Conservation (phyloP, 1,140 invertebrate genomes). For the Drosophila gunungcola region DNA sequence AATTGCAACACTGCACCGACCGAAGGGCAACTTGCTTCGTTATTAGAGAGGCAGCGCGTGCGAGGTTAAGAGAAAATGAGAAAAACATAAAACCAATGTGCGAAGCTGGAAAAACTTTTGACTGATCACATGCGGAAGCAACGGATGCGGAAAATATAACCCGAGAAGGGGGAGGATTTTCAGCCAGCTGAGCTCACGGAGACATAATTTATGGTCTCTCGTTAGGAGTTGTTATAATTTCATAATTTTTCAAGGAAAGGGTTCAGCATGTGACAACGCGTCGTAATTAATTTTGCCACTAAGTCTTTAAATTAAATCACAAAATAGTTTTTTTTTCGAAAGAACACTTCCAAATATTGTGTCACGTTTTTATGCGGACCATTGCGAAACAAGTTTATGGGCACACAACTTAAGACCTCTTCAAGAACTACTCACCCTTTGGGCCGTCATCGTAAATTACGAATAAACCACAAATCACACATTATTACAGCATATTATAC, state of each 20-base stretch:
- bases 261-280: slow-evolving; percentile 34
- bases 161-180: slow-evolving; percentile 14
- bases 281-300: slow-evolving; percentile 20
- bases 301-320: slow-evolving; percentile 3
- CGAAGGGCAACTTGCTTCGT: slow-evolving; percentile 37
- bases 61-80: slow-evolving; percentile 32
- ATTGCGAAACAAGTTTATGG: slow-evolving; percentile 25
- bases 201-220: slow-evolving; percentile 65
- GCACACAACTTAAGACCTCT: slow-evolving; percentile 10
- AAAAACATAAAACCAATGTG: slow-evolving; percentile 29
- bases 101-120: slow-evolving; percentile 54
- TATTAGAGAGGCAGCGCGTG: slow-evolving; percentile 45
- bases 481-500: slow-evolving; percentile 67
- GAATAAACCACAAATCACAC: slow-evolving; percentile 62
- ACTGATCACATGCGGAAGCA: slow-evolving; percentile 76
- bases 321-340: slow-evolving; percentile 19
- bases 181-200: slow-evolving; percentile 34
- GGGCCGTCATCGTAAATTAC: slow-evolving; percentile 40
- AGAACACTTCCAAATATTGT: slow-evolving; percentile 21
- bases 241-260: slow-evolving; percentile 46
- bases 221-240: slow-evolving; percentile 59
- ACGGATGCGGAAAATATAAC: slow-evolving; percentile 39
- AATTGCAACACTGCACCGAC: slow-evolving; percentile 61
- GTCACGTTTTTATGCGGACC: slow-evolving; percentile 3
- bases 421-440: slow-evolving; percentile 26